phyloP scores from a whole-genome alignment of 2,113 vertebrate species.

The Albula goreensis region DNA sequence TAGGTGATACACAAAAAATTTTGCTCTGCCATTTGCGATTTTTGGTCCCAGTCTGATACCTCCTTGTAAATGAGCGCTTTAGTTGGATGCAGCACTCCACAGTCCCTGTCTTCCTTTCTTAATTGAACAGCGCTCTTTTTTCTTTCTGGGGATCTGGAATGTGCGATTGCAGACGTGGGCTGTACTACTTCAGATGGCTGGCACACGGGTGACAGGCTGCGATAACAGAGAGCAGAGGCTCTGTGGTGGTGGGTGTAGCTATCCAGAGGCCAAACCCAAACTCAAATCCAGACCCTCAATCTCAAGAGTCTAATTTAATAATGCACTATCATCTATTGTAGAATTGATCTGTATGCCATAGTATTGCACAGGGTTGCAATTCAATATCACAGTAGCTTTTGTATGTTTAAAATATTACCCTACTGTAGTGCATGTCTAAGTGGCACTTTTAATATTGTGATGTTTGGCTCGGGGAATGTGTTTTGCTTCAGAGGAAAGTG shows the following conservation, averaged over 20 bases:
- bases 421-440: not conserved
- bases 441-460: not conserved
- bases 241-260: not conserved
- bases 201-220: slow-evolving; percentile 27
- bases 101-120: slow-evolving; percentile 8
- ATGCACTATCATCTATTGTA: not conserved
- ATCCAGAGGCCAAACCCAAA: slow-evolving; percentile 1
- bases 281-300: not conserved
- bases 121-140: slow-evolving; percentile 11
- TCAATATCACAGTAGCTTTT: not conserved
- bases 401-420: not conserved
- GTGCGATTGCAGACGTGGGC: slow-evolving; percentile 32
- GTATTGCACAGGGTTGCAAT: not conserved
- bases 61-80: not conserved
- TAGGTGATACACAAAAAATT: too few relatives aligned
- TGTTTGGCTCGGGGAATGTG: not conserved
- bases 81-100: not conserved
- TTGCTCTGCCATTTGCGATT: too few relatives aligned
- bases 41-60: too few relatives aligned
- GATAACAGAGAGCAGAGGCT: slow-evolving; percentile 25
- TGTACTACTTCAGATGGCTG: slow-evolving; percentile 29
- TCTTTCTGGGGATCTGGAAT: slow-evolving; percentile 31
- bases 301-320: slow-evolving; percentile 10
- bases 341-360: not conserved
- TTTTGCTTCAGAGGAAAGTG: not conserved